Conservation (phyloP, 2,888 invertebrate species). For the Neoaliturus tenellus region DNA sequence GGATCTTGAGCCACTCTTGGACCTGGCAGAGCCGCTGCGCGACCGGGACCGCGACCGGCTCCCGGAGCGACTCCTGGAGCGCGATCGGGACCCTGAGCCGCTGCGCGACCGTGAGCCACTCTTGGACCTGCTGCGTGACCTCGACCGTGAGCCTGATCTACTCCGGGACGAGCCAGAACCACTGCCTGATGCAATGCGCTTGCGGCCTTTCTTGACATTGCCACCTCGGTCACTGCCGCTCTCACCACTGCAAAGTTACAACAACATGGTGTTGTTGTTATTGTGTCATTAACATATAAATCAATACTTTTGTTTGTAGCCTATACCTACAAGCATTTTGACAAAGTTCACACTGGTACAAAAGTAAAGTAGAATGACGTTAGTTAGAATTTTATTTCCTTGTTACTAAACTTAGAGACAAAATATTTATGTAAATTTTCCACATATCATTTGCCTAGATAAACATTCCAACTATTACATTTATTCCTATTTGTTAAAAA, state of each 20-base stretch:
- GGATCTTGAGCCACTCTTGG: conserved; percentile 69
- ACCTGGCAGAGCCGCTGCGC: conserved; percentile 68
- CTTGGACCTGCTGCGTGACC: conserved; percentile 71
- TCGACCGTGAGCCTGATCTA: conserved; percentile 70
- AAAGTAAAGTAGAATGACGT: too few relatives aligned
- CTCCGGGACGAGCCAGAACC: conserved; percentile 70
- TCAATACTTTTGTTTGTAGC: too few relatives aligned
- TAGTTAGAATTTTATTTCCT: too few relatives aligned
- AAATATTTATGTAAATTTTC: too few relatives aligned
- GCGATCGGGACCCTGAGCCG: conserved; percentile 71
- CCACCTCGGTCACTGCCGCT: conserved; percentile 66
- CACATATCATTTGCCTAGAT: too few relatives aligned
- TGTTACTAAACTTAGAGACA: too few relatives aligned
- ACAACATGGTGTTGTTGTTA: too few relatives aligned
- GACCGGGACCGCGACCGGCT: conserved; percentile 63
- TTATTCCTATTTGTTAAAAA: too few relatives aligned
- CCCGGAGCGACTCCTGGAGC: conserved; percentile 69
- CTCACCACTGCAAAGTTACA: conserved; percentile 60
- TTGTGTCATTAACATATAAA: too few relatives aligned
- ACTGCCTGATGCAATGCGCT: conserved; percentile 68
- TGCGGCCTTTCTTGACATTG: conserved; percentile 55
- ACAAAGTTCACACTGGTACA: too few relatives aligned
- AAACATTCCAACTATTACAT: too few relatives aligned
- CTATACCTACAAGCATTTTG: too few relatives aligned
- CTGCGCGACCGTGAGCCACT: conserved; percentile 70